These are phyloP conservation scores for Avahi laniger DNA, from an alignment of 2,797 vertebrate species.

Conservation along the genomic window DNA sequence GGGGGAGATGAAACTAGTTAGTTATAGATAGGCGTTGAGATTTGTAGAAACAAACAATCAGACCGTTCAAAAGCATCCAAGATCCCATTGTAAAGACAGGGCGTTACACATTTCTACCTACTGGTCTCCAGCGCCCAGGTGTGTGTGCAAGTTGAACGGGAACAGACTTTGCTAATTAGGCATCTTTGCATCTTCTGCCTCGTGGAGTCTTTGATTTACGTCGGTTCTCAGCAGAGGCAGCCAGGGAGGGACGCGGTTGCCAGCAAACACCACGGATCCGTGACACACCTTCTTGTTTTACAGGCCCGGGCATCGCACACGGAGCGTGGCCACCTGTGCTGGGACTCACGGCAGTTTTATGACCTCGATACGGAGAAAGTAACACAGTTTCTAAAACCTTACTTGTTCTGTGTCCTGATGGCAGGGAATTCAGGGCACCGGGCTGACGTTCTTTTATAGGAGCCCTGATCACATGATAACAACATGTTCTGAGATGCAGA, in stretches of 20 bases:
- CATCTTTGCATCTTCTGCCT: not conserved
- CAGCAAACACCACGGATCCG: not conserved
- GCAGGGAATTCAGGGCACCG: slow-evolving; percentile 32
- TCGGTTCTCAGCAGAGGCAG: not conserved
- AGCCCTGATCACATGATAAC: not conserved
- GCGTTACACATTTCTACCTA: not conserved
- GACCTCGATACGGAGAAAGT: slow-evolving; percentile 61
- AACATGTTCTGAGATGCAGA: not conserved
- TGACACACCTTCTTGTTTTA: slow-evolving; percentile 36
- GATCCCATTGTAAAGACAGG: not conserved
- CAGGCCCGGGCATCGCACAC: not conserved
- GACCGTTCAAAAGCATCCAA: not conserved
- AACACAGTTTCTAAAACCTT: slow-evolving; percentile 44
- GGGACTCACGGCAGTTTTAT: slow-evolving; percentile 60
- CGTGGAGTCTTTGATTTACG: not conserved
- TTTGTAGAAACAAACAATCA: not conserved
- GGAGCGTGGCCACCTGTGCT: slow-evolving; percentile 59
- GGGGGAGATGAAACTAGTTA: not conserved
- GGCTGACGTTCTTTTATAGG: not conserved
- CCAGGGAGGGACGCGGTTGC: not conserved
- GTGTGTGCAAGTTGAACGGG: not conserved
- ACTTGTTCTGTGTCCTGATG: slow-evolving; percentile 12
- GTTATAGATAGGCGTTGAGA: not conserved
- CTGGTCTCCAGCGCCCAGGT: too few species aligned
- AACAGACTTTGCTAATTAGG: not conserved